Conservation (phyloP, 2,113 vertebrate genomes). For the Daboia siamensis region DNA sequence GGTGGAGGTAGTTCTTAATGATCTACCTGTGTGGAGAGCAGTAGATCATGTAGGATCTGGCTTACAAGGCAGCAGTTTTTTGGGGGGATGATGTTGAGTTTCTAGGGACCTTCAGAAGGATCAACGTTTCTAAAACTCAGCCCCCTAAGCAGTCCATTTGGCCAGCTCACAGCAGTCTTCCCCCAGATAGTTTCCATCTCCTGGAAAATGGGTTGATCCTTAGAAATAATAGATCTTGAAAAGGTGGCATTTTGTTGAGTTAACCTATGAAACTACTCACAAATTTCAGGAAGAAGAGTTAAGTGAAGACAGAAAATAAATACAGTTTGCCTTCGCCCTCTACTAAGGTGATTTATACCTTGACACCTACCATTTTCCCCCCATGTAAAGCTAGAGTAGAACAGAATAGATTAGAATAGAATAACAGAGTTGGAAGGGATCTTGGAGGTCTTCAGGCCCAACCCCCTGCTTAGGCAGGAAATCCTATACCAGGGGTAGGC, state of each 20-base stretch:
- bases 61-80: too few species aligned
- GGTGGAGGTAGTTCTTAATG: not conserved
- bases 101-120: fast-evolving
- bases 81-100: not conserved
- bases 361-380: not conserved
- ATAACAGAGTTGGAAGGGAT: too few species aligned
- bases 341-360: too few species aligned
- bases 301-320: not conserved
- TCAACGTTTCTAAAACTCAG: too few species aligned
- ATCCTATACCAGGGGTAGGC: too few species aligned
- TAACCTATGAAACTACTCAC: not conserved
- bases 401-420: too few species aligned
- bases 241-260: not conserved
- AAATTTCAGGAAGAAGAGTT: not conserved
- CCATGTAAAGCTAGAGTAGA: too few species aligned
- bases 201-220: not conserved
- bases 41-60: not conserved
- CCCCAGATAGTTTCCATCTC: too few species aligned
- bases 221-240: not conserved
- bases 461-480: too few species aligned
- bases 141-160: not conserved
- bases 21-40: too few species aligned
- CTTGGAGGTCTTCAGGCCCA: too few species aligned
- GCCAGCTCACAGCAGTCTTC: too few species aligned
- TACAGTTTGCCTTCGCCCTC: not conserved